Evolutionary conservation across 2,113 vertebrate genomes (phyloP), one percentile per base, ranked within the genome.

Genomic region (Hystrix brachyura): DNA sequence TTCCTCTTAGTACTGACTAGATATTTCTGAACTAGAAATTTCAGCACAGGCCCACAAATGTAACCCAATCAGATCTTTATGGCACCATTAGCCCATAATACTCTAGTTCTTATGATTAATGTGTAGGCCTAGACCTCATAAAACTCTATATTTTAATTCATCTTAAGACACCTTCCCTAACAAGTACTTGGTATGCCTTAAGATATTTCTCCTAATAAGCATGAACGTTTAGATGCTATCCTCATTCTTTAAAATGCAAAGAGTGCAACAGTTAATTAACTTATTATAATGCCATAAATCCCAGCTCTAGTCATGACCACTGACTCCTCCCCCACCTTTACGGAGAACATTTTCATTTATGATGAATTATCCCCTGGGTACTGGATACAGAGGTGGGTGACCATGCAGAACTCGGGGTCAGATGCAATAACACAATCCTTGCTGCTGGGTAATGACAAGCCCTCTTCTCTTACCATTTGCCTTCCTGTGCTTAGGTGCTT

Each of bases 261-360:
- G 97, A 98, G 96, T 98, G 95, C 95, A 96, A 97, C 98, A 98
- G 98, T 98, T 98, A 98, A 98, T 99, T 99, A 98, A 98, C 98
- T 98, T 98, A 97, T 96, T 98, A 98, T 98, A 98, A 98, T 97
- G 93, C 97, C 98, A 98, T 98, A 98, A 98, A 99, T 99, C 96
- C 97, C 94, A 88, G 90, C 67, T 94, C 94, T 92, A 94, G 96
- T 97, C 97, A 91, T 97, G 98, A 94, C 98, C 98, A 98, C 91
- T 78, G 92, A 96, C 95, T 98, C 94, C 98, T 98, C 98, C 98
- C 96, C 94, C 32, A 94, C 97, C 96, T 97, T 98, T 98, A 96
- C 96, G 82, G 64, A 95, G 96, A 96, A 71, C 97, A 1, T 94
- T 96, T 97, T 98, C 97, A 76, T 90, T 97, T 97, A 96, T 98